Conservation (phyloP, 2,113 vertebrate genomes). For the Struthio camelus region DNA sequence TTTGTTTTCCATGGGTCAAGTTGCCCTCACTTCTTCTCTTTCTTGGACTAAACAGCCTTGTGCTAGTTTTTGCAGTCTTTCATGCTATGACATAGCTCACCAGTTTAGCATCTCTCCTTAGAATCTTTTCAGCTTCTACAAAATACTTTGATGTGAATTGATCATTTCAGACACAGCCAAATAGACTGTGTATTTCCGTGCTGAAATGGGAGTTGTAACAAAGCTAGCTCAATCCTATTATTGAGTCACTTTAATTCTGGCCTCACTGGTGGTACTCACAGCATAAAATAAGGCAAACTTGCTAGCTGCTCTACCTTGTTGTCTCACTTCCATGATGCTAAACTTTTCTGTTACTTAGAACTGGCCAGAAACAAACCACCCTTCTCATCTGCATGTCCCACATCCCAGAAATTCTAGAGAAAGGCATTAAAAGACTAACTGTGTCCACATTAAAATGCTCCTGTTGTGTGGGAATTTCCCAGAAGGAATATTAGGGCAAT, state of each 20-base stretch:
- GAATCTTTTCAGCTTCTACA: background rate
- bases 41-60: background rate
- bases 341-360: background rate
- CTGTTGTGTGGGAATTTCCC: background rate
- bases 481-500: background rate
- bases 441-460: background rate
- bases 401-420: background rate
- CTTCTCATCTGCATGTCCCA: background rate
- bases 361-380: background rate
- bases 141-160: background rate
- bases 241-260: background rate
- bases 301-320: background rate
- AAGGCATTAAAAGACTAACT: background rate
- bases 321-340: background rate
- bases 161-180: background rate
- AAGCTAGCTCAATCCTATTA: background rate
- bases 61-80: background rate
- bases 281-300: background rate
- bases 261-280: background rate
- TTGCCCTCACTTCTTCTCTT: background rate
- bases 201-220: background rate
- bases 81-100: accelerated
- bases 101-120: background rate
- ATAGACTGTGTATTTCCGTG: background rate
- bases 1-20: background rate